Evolutionary conservation across 2,797 vertebrate genomes (phyloP).

Genomic region (Aselliscus stoliczkanus): DNA sequence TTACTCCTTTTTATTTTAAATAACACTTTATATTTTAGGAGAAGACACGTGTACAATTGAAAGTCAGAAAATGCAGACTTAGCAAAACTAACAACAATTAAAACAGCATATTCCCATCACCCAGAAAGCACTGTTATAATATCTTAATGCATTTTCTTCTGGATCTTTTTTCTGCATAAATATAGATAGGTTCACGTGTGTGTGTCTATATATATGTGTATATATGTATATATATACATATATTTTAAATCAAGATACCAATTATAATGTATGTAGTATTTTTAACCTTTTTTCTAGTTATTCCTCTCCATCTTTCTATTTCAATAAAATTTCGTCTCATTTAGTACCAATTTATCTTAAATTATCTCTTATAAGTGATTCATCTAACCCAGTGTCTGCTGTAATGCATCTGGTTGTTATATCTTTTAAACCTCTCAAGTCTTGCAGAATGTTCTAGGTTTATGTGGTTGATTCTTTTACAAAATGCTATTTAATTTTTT

Average conservation of each 20-base stretch:
- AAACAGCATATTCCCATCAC: background rate
- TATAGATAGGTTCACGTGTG: background rate
- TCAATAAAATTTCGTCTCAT: constrained; percentile 1
- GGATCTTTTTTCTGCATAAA: background rate
- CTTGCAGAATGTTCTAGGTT: background rate
- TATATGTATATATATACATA: background rate
- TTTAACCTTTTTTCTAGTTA: background rate
- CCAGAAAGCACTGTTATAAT: background rate
- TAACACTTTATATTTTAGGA: background rate
- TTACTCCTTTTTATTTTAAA: background rate
- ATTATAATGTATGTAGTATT: background rate
- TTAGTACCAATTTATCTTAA: background rate
- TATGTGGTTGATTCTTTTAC: background rate
- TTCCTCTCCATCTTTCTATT: background rate
- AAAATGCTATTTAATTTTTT: background rate
- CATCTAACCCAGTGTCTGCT: background rate
- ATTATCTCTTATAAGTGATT: background rate
- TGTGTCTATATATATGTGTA: background rate
- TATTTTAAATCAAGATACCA: background rate
- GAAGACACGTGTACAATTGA: background rate
- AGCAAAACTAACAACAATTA: background rate
- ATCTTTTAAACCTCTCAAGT: background rate
- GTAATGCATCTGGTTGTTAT: background rate
- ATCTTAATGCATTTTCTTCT: background rate
- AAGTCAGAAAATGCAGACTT: background rate